phyloP scores from a whole-genome alignment of 1,140 invertebrate species.

The Psix sp. region DNA sequence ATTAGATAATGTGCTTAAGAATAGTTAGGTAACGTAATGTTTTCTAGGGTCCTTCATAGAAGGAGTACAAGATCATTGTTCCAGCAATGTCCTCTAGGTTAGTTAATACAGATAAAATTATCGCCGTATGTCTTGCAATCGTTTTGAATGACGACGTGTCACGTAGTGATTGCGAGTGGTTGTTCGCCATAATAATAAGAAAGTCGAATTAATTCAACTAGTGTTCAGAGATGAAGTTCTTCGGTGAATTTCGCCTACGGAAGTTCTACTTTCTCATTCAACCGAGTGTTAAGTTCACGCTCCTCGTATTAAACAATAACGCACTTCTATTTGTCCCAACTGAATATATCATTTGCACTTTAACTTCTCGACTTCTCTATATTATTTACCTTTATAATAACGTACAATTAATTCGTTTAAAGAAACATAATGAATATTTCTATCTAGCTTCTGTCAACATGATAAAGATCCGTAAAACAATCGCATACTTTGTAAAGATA shows the following conservation, averaged over 20 bases:
- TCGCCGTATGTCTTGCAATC: conserved; percentile 64
- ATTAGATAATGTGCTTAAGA: conserved; percentile 74
- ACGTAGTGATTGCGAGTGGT: conserved; percentile 44
- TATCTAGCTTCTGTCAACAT: conserved; percentile 53
- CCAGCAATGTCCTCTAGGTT: conserved; percentile 73
- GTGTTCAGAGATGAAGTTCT: conserved; percentile 50
- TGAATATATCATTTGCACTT: conserved; percentile 27
- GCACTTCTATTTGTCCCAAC: conserved; percentile 32
- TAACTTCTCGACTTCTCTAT: conserved; percentile 17
- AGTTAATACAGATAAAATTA: conserved; percentile 74
- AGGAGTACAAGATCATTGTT: conserved; percentile 76
- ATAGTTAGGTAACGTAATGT: conserved; percentile 74
- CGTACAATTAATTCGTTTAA: conserved; percentile 38
- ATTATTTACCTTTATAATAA: conserved; percentile 21
- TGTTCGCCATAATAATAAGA: conserved; percentile 44
- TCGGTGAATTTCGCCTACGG: conserved; percentile 42
- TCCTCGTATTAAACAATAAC: conserved; percentile 42
- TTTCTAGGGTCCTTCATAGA: conserved; percentile 74
- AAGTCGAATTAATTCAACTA: conserved; percentile 57
- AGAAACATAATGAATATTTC: conserved; percentile 53
- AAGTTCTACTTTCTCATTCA: conserved; percentile 50
- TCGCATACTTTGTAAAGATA: conserved; percentile 49
- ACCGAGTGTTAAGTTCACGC: conserved; percentile 53
- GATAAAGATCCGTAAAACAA: conserved; percentile 57
- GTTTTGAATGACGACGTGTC: conserved; percentile 38